These are phyloP conservation scores for Lapara coniferarum DNA, from an alignment of 2,888 invertebrate genomes.

Conservation along the genomic window DNA sequence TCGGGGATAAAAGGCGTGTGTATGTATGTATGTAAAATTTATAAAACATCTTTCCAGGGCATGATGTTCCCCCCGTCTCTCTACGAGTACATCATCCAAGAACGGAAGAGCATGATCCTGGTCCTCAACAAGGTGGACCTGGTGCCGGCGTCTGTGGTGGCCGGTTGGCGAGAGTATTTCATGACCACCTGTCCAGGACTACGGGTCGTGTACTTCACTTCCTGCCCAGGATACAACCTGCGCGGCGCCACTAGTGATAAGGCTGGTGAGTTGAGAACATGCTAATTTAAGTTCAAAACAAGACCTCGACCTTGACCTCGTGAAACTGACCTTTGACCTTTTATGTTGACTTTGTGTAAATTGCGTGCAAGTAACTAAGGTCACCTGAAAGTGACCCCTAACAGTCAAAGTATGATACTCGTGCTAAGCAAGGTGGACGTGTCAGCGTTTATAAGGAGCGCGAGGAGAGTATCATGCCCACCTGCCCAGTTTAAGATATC, in stretches of 20 bases:
- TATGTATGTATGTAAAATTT: no score
- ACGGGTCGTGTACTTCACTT: slow-evolving; percentile 92
- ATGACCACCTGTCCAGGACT: slow-evolving; percentile 82
- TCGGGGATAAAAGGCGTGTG: no score
- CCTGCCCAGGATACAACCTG: slow-evolving; percentile 90
- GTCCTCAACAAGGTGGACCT: slow-evolving; percentile 97
- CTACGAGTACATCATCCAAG: slow-evolving; percentile 89
- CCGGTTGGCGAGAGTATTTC: slow-evolving; percentile 95
- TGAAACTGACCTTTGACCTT: neutral
- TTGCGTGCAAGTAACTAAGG: no score
- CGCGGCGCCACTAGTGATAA: slow-evolving; percentile 82
- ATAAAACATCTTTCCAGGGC: slow-evolving; percentile 72
- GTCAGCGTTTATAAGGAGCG: no score
- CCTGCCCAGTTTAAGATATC: no score
- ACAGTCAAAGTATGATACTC: no score
- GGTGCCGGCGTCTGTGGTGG: slow-evolving; percentile 90
- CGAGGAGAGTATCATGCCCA: no score
- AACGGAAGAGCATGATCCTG: slow-evolving; percentile 92
- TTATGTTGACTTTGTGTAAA: neutral
- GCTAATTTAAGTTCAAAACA: neutral
- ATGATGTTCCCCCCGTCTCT: slow-evolving; percentile 95
- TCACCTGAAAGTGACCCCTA: neutral
- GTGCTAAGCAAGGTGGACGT: no score
- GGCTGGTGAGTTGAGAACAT: slow-evolving; percentile 64
- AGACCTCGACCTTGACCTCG: neutral